These are phyloP conservation scores for Antrozous pallidus DNA, from an alignment of 2,797 vertebrate genomes.

Conservation along the genomic window DNA sequence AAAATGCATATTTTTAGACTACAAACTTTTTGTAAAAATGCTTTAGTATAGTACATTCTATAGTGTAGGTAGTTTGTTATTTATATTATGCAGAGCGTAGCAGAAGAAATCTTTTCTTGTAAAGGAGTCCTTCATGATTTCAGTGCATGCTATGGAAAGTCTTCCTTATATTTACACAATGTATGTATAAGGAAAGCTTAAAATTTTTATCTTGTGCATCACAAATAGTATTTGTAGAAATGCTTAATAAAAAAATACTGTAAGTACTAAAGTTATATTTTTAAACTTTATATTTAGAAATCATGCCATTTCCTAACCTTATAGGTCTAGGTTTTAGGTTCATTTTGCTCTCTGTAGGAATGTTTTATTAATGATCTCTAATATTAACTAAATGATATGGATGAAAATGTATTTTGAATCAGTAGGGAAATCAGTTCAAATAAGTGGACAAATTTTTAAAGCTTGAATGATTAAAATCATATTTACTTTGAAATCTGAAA, in stretches of 20 bases:
- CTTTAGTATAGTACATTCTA: not conserved
- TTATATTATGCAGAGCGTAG: not conserved
- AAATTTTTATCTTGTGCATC: not conserved
- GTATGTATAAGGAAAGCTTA: conserved; percentile 2
- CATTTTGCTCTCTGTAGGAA: not conserved
- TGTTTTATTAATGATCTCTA: not conserved
- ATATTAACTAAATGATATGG: not conserved
- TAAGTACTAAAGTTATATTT: conserved; percentile 13
- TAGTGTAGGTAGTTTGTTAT: not conserved
- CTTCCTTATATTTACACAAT: not conserved
- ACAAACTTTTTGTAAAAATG: conserved; percentile 23
- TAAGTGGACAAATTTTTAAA: not conserved
- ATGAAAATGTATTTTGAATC: conserved; percentile 21
- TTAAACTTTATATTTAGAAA: conserved; percentile 20
- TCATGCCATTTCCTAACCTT: not conserved
- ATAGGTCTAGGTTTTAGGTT: not conserved
- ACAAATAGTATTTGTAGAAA: conserved; percentile 11
- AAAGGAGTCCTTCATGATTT: not conserved
- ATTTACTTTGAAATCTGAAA: conserved; percentile 12
- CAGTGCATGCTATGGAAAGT: not conserved
- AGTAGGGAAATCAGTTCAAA: not conserved
- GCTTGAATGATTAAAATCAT: not conserved
- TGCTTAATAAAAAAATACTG: conserved; percentile 1
- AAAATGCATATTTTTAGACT: no score
- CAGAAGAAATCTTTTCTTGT: not conserved